Conservation (phyloP, 2,797 vertebrate species). For the Botia kubotai region DNA sequence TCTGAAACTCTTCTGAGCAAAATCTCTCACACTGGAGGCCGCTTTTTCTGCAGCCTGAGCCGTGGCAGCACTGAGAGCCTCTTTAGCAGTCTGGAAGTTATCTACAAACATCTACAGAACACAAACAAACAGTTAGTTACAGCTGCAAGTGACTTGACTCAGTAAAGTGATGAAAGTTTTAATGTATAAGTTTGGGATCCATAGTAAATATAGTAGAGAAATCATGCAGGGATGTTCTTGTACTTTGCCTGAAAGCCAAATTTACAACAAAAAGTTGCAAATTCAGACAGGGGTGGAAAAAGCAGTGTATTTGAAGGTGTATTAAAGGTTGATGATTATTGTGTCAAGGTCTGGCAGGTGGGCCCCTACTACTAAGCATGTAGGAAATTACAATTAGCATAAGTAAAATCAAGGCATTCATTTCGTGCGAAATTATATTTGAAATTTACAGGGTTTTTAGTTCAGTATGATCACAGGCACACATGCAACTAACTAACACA, state of each 20-base stretch:
- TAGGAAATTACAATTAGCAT: conserved; percentile 45
- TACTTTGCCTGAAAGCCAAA: conserved; percentile 33
- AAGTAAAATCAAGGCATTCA: conserved; percentile 64
- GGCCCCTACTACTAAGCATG: conserved; percentile 47
- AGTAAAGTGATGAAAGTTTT: conserved; percentile 9
- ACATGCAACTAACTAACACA: conserved; percentile 35
- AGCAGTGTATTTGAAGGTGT: conserved; percentile 3
- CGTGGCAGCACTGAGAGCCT: conserved; percentile 86
- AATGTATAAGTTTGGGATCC: conserved; percentile 19
- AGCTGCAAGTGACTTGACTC: conserved; percentile 11
- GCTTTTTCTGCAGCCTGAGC: conserved; percentile 92
- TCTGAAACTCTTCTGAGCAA: conserved; percentile 90
- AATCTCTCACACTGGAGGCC: conserved; percentile 88
- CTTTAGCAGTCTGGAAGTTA: conserved; percentile 88
- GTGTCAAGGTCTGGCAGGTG: conserved; percentile 12
- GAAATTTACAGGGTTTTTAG: conserved; percentile 11
- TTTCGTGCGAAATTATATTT: conserved; percentile 39
- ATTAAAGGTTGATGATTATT: conserved; percentile 52
- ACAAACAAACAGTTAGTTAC: conserved; percentile 13
- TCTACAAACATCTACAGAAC: conserved; percentile 64
- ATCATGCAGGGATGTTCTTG: conserved; percentile 56
- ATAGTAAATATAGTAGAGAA: conserved; percentile 14
- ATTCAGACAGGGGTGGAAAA: conserved; percentile 38
- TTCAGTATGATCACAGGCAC: conserved; percentile 11
- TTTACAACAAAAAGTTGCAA: conserved; percentile 49